Evolutionary conservation across 2,113 vertebrate genomes (phyloP).

Genomic region (Rhineura floridana): DNA sequence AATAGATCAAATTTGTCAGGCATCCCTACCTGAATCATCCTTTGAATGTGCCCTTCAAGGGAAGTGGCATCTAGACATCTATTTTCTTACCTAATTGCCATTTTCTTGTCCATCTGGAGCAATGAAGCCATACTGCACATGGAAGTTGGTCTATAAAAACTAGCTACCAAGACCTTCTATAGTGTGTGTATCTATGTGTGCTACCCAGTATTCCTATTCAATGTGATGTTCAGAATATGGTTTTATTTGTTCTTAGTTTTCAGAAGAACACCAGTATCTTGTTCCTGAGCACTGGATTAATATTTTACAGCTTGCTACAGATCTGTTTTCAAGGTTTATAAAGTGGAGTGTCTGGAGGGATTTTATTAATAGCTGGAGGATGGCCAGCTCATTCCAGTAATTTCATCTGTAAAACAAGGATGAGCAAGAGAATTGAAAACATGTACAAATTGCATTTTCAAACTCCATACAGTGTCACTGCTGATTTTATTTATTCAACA

Average conservation of each 20-base stretch:
- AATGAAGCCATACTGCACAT: background rate
- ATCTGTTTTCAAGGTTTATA: slow-evolving; percentile 48
- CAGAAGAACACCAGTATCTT: slow-evolving; percentile 35
- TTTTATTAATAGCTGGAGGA: slow-evolving; percentile 54
- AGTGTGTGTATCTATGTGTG: too few species aligned
- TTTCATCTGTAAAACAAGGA: slow-evolving; percentile 55
- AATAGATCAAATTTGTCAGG: background rate
- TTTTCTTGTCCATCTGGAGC: background rate
- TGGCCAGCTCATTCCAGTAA: slow-evolving; percentile 22
- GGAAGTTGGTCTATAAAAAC: background rate
- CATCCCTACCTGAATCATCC: background rate
- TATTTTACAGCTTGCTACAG: slow-evolving; percentile 26
- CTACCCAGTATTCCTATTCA: background rate
- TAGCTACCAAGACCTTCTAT: background rate
- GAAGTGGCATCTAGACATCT: background rate
- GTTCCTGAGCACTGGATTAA: slow-evolving; percentile 17
- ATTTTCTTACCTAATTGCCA: background rate
- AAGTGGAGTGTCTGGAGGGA: slow-evolving; percentile 31
- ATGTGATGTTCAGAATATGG: background rate
- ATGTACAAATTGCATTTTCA: slow-evolving; percentile 46
- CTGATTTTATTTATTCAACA: slow-evolving; percentile 46
- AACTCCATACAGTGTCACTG: background rate
- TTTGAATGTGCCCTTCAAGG: background rate
- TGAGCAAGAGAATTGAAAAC: slow-evolving; percentile 49
- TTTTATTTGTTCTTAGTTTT: slow-evolving; percentile 47